These are phyloP conservation scores for Lagenorhynchus albirostris DNA, from an alignment of 2,113 vertebrate species.

Conservation along the genomic window DNA sequence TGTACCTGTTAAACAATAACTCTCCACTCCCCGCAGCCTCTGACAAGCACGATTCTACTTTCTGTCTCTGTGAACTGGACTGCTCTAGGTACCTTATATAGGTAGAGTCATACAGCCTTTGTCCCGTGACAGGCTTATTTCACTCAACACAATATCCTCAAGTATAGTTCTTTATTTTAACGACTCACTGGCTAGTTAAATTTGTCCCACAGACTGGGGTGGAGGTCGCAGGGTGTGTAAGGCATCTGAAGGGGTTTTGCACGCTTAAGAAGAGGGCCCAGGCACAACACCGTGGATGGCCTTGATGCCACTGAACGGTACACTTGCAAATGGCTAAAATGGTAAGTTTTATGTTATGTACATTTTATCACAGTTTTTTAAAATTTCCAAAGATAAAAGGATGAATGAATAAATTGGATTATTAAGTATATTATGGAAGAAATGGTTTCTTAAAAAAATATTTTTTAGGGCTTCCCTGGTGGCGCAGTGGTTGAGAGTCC, in stretches of 20 bases:
- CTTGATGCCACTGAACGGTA: background rate
- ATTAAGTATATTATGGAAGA: background rate
- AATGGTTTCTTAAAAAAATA: background rate
- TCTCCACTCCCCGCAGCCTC: background rate
- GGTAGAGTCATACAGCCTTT: background rate
- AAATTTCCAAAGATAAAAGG: background rate
- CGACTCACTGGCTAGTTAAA: background rate
- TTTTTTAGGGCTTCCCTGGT: background rate
- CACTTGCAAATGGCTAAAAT: background rate
- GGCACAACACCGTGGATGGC: background rate
- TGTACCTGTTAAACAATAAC: background rate
- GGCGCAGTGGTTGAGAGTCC: no score
- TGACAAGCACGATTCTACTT: background rate
- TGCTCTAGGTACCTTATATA: background rate
- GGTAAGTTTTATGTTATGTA: background rate
- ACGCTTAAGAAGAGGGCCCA: background rate
- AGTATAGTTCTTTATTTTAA: background rate
- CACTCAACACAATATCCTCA: background rate
- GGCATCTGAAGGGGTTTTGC: background rate
- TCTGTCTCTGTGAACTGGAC: background rate
- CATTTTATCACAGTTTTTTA: background rate
- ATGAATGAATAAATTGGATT: background rate
- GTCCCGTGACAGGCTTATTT: background rate
- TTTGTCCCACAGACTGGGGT: background rate
- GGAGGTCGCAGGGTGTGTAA: no score